A percentile compares a stretch with the other conserved stretches of the same genome.
Conservation (phyloP, 2,888 invertebrate species). For the Biston stratarius region DNA sequence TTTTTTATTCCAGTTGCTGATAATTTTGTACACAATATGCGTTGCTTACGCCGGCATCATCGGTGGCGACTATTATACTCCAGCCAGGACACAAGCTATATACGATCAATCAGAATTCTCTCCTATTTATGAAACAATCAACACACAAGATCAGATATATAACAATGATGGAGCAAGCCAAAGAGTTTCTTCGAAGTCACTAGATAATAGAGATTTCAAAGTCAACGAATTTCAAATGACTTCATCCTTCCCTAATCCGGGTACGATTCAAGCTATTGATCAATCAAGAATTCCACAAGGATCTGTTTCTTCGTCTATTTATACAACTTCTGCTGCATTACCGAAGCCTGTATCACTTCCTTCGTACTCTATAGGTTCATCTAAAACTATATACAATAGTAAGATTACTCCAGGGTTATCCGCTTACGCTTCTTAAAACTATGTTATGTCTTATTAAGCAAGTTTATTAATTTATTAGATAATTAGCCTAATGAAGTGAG, state of each 20-base stretch:
- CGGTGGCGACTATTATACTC: conserved; percentile 46
- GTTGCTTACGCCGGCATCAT: conserved; percentile 51
- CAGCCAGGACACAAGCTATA: conserved; percentile 43
- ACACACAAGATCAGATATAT: conserved; percentile 48
- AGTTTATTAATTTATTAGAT: too few relatives aligned
- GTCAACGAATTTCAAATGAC: conserved; percentile 44
- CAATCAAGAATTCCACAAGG: conserved; percentile 15
- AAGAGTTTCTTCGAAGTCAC: conserved; percentile 42
- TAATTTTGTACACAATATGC: conserved; percentile 49
- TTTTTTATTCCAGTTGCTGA: conserved; percentile 54
- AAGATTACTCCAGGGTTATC: conserved; percentile 46
- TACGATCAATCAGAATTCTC: conserved; percentile 38
- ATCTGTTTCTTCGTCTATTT: not conserved
- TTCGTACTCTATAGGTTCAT: conserved; percentile 26
- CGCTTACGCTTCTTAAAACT: conserved; percentile 39
- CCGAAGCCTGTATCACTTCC: conserved; percentile 38
- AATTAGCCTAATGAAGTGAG: too few relatives aligned
- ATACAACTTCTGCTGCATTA: conserved; percentile 12
- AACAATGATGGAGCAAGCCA: conserved; percentile 44
- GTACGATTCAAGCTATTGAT: conserved; percentile 16
- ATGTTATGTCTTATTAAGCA: too few relatives aligned
- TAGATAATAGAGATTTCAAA: conserved; percentile 45
- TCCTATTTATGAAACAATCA: conserved; percentile 51
- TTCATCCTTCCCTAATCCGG: conserved; percentile 21
- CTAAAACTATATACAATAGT: conserved; percentile 43